phyloP scores from a whole-genome alignment of 2,888 invertebrate species.

The Celastrina argiolus region DNA sequence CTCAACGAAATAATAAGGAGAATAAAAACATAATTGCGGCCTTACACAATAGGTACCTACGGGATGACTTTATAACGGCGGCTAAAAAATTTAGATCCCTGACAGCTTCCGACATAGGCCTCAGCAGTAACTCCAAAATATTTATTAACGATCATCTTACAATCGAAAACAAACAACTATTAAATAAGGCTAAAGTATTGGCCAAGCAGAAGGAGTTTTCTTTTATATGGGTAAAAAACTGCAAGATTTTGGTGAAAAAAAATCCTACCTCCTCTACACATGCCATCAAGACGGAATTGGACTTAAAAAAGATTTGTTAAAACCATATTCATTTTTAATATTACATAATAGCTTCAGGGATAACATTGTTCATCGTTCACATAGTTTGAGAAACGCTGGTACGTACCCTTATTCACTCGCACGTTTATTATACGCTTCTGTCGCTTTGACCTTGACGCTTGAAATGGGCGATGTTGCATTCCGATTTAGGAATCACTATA shows the following conservation, averaged over 20 bases:
- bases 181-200: not conserved
- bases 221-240: not conserved
- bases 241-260: not conserved
- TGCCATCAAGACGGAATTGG: not conserved
- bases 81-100: not conserved
- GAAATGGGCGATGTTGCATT: too few relatives aligned
- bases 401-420: too few relatives aligned
- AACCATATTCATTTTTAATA: not conserved
- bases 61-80: not conserved
- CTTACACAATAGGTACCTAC: not conserved
- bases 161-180: not conserved
- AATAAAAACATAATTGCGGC: not conserved
- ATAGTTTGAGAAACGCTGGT: too few relatives aligned
- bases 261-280: not conserved
- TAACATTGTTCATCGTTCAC: too few relatives aligned
- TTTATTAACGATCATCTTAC: not conserved
- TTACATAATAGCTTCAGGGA: too few relatives aligned
- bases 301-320: not conserved
- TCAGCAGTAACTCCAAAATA: not conserved
- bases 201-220: not conserved
- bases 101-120: not conserved
- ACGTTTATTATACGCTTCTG: too few relatives aligned
- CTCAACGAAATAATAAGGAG: not conserved
- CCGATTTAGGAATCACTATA: too few relatives aligned
- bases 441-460: too few relatives aligned